Conservation (phyloP, 2,113 vertebrate species). For the Pterophyllum scalare region DNA sequence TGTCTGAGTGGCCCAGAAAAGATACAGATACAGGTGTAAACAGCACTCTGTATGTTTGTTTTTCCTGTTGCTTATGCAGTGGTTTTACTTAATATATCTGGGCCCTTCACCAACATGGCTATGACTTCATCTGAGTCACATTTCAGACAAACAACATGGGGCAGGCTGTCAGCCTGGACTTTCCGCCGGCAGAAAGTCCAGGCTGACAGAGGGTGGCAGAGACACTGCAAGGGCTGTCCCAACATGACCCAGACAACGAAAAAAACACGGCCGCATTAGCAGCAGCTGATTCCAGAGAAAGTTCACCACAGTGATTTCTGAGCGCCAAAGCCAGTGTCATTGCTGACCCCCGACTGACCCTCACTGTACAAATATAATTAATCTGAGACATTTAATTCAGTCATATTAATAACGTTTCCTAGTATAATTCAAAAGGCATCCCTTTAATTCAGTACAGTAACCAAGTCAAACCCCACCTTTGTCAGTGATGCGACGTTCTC, state of each 20-base stretch:
- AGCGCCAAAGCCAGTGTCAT: not conserved
- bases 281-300: not conserved
- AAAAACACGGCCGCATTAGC: slow-evolving; percentile 5
- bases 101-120: slow-evolving; percentile 33
- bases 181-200: slow-evolving; percentile 38
- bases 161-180: slow-evolving; percentile 68
- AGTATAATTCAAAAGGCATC: not conserved
- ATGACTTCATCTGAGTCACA: slow-evolving; percentile 62
- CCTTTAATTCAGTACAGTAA: not conserved
- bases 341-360: not conserved
- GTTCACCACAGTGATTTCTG: not conserved
- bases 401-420: not conserved
- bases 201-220: slow-evolving; percentile 60
- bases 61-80: slow-evolving; percentile 21
- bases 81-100: slow-evolving; percentile 37
- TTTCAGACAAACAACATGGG: slow-evolving; percentile 69
- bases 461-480: slow-evolving; percentile 64
- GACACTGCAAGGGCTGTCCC: slow-evolving; percentile 36
- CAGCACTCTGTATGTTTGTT: not conserved
- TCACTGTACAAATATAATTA: not conserved
- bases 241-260: slow-evolving; percentile 31
- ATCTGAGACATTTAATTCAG: not conserved
- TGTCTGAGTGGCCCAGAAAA: not conserved
- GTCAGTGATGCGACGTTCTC: slow-evolving; percentile 79
- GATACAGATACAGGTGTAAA: not conserved